These are phyloP conservation scores for Sussaba pulchella DNA, from an alignment of 2,888 invertebrate genomes.

Conservation along the genomic window DNA sequence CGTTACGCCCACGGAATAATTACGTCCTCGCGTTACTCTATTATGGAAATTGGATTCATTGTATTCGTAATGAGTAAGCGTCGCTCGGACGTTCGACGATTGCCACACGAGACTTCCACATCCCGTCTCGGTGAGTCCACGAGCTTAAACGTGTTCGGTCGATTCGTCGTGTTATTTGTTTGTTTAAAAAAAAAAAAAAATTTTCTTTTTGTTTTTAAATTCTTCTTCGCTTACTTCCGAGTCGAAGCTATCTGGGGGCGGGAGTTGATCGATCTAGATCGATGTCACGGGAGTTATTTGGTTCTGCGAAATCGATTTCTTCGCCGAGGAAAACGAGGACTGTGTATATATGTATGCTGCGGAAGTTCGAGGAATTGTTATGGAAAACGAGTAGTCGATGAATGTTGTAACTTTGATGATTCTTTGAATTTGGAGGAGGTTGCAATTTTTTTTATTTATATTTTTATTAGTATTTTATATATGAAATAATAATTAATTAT, in stretches of 20 bases:
- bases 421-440: too few species aligned
- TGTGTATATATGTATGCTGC: too few species aligned
- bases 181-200: too few species aligned
- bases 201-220: too few species aligned
- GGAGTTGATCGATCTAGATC: not conserved
- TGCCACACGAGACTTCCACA: constrained; percentile 7
- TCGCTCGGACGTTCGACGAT: constrained; percentile 50
- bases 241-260: not conserved
- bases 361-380: too few species aligned
- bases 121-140: constrained; percentile 10
- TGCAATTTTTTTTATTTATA: too few species aligned
- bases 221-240: too few species aligned
- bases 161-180: not conserved
- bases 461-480: too few species aligned
- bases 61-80: constrained; percentile 68
- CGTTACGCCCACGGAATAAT: constrained; percentile 68
- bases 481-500: too few species aligned
- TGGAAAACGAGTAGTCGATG: too few species aligned
- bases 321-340: not conserved
- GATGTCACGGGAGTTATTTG: not conserved
- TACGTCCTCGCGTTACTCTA: constrained; percentile 65
- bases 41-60: constrained; percentile 68
- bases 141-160: not conserved
- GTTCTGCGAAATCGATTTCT: constrained; percentile 15
- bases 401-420: too few species aligned